Evolutionary conservation across 2,113 vertebrate genomes (phyloP).

Genomic region (Picathartes gymnocephalus): DNA sequence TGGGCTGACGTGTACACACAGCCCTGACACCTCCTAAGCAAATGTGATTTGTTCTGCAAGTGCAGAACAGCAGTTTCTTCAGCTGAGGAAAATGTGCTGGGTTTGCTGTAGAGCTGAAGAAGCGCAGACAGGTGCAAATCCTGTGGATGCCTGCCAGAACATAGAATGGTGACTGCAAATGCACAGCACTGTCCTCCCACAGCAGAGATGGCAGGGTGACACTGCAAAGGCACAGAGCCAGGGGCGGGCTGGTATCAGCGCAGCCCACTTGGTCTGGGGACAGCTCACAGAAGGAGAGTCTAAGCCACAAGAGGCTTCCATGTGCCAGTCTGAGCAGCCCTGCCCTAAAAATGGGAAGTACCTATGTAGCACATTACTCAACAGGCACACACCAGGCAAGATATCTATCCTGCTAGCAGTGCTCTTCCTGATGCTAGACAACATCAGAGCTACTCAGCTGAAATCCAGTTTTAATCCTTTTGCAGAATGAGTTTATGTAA

Average conservation of each 20-base stretch:
- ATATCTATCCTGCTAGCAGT: background rate
- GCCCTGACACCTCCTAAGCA: background rate
- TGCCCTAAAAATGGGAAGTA: background rate
- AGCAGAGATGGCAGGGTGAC: background rate
- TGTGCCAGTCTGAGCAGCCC: background rate
- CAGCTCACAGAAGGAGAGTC: background rate
- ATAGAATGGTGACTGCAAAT: background rate
- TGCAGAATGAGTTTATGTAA: background rate
- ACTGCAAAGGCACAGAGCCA: background rate
- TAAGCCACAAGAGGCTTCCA: background rate
- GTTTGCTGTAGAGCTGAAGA: background rate
- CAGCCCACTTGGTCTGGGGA: background rate
- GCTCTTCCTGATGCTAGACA: background rate
- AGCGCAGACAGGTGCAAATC: background rate
- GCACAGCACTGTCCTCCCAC: background rate
- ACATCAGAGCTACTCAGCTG: background rate
- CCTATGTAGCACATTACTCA: background rate
- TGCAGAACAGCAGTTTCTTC: background rate
- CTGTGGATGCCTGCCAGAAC: background rate
- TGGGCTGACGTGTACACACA: background rate
- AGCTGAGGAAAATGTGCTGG: background rate
- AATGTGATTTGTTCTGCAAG: background rate
- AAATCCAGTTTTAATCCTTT: slow-evolving; percentile 11
- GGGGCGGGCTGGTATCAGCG: background rate
- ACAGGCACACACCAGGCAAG: background rate